These are phyloP conservation scores for Prietella phreatophila DNA, from an alignment of 2,113 vertebrate species.

Conservation along the genomic window DNA sequence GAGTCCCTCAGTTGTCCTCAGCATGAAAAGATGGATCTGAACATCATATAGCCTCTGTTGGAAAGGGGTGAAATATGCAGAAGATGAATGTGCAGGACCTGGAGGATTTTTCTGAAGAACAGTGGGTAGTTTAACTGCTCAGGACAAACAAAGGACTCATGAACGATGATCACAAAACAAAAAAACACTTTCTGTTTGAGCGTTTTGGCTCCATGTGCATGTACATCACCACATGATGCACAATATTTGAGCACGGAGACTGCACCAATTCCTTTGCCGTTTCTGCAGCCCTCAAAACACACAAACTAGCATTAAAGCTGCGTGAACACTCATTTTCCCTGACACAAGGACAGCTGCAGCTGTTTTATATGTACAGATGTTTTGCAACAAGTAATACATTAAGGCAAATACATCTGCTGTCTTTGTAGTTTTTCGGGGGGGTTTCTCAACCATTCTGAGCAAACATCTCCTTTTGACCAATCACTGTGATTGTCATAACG, in stretches of 20 bases:
- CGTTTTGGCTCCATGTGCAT: background rate
- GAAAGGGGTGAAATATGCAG: no score
- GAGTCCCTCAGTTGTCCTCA: no score
- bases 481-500: background rate
- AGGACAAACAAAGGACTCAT: no score
- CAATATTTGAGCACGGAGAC: background rate
- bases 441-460: background rate
- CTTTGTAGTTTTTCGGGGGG: background rate
- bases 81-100: no score
- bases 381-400: conserved; percentile 16
- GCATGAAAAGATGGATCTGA: no score
- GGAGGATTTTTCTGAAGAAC: no score
- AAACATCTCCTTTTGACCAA: background rate
- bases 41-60: no score
- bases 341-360: background rate
- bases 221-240: background rate
- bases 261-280: background rate
- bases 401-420: background rate
- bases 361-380: background rate
- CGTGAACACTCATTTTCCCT: background rate
- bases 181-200: no score
- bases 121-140: no score
- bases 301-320: background rate
- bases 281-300: background rate
- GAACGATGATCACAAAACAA: no score